Percentiles rank a stretch among this genome's conserved stretches.
phyloP scores from a whole-genome alignment of 2,113 vertebrate genomes.

The Anarrhichthys ocellatus region DNA sequence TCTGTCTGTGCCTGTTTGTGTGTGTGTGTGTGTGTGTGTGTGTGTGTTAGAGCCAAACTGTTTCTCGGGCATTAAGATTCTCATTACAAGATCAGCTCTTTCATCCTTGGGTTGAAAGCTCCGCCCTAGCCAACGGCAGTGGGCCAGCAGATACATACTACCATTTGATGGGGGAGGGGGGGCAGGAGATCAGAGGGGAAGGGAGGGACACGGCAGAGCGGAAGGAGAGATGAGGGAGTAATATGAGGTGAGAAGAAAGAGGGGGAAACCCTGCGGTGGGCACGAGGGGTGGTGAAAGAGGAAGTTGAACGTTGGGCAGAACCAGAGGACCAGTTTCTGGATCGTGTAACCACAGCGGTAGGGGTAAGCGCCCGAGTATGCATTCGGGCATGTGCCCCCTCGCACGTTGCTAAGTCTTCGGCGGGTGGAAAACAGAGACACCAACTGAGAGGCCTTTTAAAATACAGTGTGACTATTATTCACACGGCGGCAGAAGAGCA shows the following conservation, averaged over 20 bases:
- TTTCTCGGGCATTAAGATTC: conserved; percentile 71
- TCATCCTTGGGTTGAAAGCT: conserved; percentile 78
- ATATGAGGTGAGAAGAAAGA: conserved; percentile 11
- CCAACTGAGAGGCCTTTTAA: conserved; percentile 12
- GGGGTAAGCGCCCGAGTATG: conserved; percentile 9
- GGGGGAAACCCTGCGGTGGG: conserved; percentile 27
- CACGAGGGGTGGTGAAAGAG: conserved; percentile 9
- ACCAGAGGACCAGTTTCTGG: background rate
- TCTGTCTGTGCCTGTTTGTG: background rate
- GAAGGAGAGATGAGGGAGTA: conserved; percentile 21
- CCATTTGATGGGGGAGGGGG: conserved; percentile 49
- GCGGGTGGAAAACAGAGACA: conserved; percentile 16
- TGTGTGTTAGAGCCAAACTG: conserved; percentile 45
- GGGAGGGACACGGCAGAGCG: background rate
- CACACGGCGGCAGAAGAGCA: background rate
- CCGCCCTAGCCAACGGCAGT: conserved; percentile 56
- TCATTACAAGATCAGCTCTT: conserved; percentile 75
- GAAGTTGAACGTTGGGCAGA: conserved; percentile 5
- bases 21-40: background rate
- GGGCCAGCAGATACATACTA: conserved; percentile 51
- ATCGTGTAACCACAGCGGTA: conserved; percentile 29
- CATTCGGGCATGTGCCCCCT: background rate
- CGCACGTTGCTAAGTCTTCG: background rate
- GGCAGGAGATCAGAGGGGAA: conserved; percentile 50
- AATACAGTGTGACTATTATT: conserved; percentile 23